A percentile compares a stretch with the other conserved stretches of the same genome.
Evolutionary conservation across 2,888 invertebrate genomes (phyloP).

Genomic region (Tanypteryx hageni): DNA sequence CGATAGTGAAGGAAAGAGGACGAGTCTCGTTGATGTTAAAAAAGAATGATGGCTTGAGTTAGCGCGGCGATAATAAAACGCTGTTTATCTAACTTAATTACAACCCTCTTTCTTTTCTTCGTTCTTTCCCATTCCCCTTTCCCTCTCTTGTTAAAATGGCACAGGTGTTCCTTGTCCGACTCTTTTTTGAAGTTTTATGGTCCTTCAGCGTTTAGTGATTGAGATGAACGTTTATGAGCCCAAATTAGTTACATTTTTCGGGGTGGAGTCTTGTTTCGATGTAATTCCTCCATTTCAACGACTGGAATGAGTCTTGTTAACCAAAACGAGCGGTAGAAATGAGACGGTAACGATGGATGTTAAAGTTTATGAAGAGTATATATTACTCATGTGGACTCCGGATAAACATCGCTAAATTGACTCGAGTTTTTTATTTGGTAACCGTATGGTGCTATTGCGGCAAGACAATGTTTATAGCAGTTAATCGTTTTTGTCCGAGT

Average conservation of each 20-base stretch:
- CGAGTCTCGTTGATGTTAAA: background rate
- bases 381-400: no score
- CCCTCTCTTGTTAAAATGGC: background rate
- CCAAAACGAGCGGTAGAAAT: background rate
- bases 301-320: background rate
- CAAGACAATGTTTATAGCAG: no score
- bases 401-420: no score
- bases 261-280: background rate
- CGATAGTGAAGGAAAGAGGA: background rate
- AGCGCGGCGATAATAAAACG: background rate
- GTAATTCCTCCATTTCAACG: background rate
- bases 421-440: no score
- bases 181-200: background rate
- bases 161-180: constrained; percentile 21
- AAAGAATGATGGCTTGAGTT: background rate
- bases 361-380: no score
- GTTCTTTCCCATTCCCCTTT: background rate
- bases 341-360: no score
- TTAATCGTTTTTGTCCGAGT: no score
- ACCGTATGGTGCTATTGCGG: no score
- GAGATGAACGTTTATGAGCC: constrained; percentile 43
- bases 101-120: no score
- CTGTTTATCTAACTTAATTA: constrained; percentile 35
- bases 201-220: background rate
- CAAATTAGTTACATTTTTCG: constrained; percentile 23